Evolutionary conservation across 2,888 invertebrate genomes (phyloP).

Genomic region (Acanthosepion pharaonis): DNA sequence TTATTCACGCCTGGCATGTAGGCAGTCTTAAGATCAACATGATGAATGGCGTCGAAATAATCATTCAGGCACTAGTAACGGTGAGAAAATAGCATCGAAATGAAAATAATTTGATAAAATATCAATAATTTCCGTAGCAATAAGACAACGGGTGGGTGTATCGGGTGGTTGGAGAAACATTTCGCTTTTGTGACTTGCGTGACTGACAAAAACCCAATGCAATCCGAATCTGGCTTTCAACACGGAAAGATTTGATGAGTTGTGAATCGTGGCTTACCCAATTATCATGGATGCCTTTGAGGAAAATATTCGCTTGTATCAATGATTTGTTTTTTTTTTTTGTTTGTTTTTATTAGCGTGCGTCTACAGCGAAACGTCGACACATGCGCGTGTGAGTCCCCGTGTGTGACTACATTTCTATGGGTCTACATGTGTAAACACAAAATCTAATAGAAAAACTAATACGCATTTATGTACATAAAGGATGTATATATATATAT

Average conservation of each 20-base stretch:
- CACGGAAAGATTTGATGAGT: not conserved
- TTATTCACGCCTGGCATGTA: no score
- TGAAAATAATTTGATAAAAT: not conserved
- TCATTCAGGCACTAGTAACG: no score
- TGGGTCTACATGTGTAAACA: not conserved
- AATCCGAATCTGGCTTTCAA: not conserved
- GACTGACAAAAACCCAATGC: not conserved
- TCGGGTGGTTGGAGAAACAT: not conserved
- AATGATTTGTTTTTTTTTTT: not conserved
- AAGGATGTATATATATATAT: not conserved
- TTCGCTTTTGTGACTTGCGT: not conserved
- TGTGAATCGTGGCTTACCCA: not conserved
- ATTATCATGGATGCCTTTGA: conserved; percentile 1
- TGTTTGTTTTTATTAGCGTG: not conserved
- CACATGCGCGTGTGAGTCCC: not conserved
- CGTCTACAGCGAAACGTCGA: not conserved
- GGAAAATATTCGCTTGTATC: not conserved
- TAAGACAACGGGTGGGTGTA: not conserved
- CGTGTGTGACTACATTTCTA: not conserved
- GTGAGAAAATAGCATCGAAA: no score
- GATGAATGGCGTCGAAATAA: no score
- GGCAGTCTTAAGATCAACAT: no score
- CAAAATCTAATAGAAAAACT: no score
- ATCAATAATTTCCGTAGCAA: not conserved
- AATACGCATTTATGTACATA: no score